Evolutionary conservation across 2,113 vertebrate species (phyloP), one percentile per base, ranked within the genome.

Genomic region (Rhea pennata): DNA sequence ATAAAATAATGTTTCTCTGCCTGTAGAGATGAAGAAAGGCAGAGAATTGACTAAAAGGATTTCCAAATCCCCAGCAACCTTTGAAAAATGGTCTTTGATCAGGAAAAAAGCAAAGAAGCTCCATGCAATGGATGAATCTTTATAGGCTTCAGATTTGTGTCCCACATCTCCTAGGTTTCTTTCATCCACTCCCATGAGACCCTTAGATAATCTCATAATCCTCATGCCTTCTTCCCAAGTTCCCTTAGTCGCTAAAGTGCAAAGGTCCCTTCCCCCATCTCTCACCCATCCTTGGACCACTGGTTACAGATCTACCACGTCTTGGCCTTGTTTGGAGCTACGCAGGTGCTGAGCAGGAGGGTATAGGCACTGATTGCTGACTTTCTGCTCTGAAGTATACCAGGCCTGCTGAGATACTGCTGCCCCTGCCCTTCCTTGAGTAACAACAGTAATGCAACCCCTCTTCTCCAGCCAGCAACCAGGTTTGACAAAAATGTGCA

Each of bases 121-220:
- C 46, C 61, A 27, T 39, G n/a, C 26, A 54, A 29, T 13, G 19
- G 15, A 6, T 31, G 4, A 44, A 17, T 40, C 3, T 33, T 44
- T 71, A 31, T 7, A 78, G 40, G 1, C 0, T 6, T 10, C 15
- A 54, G 0, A 0, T 87, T 84, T 87, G 48, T 42, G 13, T 39
- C 51, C 73, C 16, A 11, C 46, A 58, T 16, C 44, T 62, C 36
- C 33, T 42, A 33, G 51, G 10, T 20, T 81, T 36, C 51, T 84
- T 81, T 66, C 51, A 36, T 2, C 6, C 33, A 8, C 11, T 59
- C 2, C 8, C 42, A 75, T 17, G 48, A 51, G 71, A 16, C 10
- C 61, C 75, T 15, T 19, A 87, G n/a, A 31, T 19, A 78, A 74
- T 58, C 54, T 69, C 23, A 29, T 4, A 59, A 69, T 3, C 24